Evolutionary conservation across 2,888 invertebrate genomes (phyloP).

Genomic region (Calephelis perditalis): DNA sequence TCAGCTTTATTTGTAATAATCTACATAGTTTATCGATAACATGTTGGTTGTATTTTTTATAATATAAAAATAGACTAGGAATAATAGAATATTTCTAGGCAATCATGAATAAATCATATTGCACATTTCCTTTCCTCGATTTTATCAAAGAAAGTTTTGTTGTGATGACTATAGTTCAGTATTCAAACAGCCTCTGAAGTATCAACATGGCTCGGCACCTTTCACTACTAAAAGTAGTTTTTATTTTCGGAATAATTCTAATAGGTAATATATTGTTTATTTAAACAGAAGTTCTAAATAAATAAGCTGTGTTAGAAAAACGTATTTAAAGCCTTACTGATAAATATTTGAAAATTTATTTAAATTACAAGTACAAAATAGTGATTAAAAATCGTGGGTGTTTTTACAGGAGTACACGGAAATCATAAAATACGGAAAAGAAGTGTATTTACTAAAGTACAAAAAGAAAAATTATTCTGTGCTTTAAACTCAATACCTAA

Average conservation of each 20-base stretch:
- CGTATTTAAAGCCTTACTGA: not conserved
- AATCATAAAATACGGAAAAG: slow-evolving; percentile 57
- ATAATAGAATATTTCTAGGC: not conserved
- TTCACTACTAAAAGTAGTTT: slow-evolving; percentile 41
- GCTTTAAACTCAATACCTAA: no score
- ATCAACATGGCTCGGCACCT: slow-evolving; percentile 56
- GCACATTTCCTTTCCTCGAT: slow-evolving; percentile 31
- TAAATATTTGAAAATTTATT: not conserved
- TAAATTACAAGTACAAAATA: not conserved
- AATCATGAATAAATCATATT: slow-evolving; percentile 22
- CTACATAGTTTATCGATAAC: no score
- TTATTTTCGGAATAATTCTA: slow-evolving; percentile 37
- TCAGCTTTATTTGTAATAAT: no score
- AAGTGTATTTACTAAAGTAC: no score
- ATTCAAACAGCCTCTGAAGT: slow-evolving; percentile 48
- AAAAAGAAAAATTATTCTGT: no score
- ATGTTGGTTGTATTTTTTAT: no score
- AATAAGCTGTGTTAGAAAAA: not conserved
- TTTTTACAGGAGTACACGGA: slow-evolving; percentile 56
- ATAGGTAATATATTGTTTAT: slow-evolving; percentile 47
- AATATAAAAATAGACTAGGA: no score
- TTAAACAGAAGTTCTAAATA: not conserved
- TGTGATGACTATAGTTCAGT: slow-evolving; percentile 48
- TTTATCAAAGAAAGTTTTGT: slow-evolving; percentile 55
- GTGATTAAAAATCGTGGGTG: slow-evolving; percentile 14